Conservation (phyloP, 2,888 invertebrate species). For the Hedya salicella region DNA sequence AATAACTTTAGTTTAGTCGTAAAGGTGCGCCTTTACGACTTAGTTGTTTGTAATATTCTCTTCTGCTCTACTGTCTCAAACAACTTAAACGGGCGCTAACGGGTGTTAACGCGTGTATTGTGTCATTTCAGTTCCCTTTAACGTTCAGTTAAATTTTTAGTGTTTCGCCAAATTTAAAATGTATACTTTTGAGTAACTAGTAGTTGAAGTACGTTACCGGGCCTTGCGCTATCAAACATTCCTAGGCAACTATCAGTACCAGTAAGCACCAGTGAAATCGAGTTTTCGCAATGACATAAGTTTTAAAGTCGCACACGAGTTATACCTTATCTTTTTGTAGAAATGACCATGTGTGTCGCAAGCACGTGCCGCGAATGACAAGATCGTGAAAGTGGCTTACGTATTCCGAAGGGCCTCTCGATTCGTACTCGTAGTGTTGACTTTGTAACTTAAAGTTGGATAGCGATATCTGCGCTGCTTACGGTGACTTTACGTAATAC, state of each 20-base stretch:
- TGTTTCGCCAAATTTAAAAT: no score
- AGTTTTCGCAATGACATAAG: conserved; percentile 28
- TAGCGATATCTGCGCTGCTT: background rate
- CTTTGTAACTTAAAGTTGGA: conserved; percentile 17
- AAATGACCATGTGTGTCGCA: conserved; percentile 59
- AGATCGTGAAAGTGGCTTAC: conserved; percentile 72
- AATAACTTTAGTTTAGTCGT: no score
- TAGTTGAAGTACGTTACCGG: no score
- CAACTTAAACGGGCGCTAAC: no score
- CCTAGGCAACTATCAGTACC: background rate
- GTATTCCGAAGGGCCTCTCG: conserved; percentile 62
- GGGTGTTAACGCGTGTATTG: no score
- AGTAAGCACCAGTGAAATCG: conserved; percentile 26
- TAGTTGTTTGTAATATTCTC: no score
- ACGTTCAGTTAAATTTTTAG: no score
- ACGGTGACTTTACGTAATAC: conserved; percentile 4
- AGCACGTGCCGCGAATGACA: conserved; percentile 70
- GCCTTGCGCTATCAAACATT: conserved; percentile 7
- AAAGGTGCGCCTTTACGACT: no score
- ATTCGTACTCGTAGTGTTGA: conserved; percentile 49
- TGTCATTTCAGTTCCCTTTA: no score
- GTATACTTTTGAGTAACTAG: no score
- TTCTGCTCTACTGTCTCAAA: no score
- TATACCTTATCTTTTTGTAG: conserved; percentile 39
- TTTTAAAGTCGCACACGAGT: conserved; percentile 29